These are phyloP conservation scores for Carassius carassius DNA, from an alignment of 2,113 vertebrate genomes.

Conservation along the genomic window DNA sequence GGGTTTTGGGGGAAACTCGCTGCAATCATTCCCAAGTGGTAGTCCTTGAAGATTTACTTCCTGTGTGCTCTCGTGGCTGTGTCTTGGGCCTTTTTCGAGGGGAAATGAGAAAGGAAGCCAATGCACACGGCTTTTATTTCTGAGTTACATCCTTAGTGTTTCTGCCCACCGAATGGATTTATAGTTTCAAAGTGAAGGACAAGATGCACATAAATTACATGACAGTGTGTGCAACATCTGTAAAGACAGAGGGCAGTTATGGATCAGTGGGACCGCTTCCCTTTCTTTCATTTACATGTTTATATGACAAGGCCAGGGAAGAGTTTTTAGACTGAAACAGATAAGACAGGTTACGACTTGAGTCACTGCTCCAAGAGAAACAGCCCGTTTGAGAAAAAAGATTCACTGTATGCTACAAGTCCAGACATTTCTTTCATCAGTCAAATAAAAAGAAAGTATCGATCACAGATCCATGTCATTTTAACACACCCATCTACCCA, in stretches of 20 bases:
- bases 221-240: constrained; percentile 15
- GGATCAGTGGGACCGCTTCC: background rate
- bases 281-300: background rate
- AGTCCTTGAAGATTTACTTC: constrained; percentile 30
- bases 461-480: background rate
- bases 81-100: constrained; percentile 41
- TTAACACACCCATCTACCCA: background rate
- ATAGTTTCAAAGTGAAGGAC: constrained; percentile 24
- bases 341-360: constrained; percentile 56
- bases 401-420: constrained; percentile 51
- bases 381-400: background rate
- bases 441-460: constrained; percentile 5
- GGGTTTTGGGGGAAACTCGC: constrained; percentile 37
- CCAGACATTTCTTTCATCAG: constrained; percentile 37
- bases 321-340: constrained; percentile 35
- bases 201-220: constrained; percentile 17
- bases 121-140: constrained; percentile 43
- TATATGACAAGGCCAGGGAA: constrained; percentile 27
- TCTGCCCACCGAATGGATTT: constrained; percentile 41
- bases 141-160: constrained; percentile 34
- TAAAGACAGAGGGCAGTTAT: constrained; percentile 10
- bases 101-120: constrained; percentile 46
- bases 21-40: constrained; percentile 15
- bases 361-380: constrained; percentile 33
- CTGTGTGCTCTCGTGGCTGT: constrained; percentile 19